These are phyloP conservation scores for Eudyptes chrysolophus DNA, from an alignment of 2,113 vertebrate species.

Conservation along the genomic window DNA sequence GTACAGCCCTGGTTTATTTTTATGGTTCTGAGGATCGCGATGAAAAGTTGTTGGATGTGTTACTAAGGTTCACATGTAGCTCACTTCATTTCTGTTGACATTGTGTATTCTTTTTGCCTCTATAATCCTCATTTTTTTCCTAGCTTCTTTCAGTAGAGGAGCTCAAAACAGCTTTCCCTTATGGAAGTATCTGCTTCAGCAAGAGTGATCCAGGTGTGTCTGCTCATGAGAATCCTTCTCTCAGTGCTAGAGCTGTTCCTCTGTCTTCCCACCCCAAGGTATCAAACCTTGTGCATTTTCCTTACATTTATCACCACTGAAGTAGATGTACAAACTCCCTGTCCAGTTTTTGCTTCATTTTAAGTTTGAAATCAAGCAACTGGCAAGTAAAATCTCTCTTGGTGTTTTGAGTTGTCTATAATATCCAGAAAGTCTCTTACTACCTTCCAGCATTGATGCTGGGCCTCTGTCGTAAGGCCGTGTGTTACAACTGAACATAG, in stretches of 20 bases:
- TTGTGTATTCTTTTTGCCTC: background rate
- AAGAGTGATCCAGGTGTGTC: background rate
- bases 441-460: background rate
- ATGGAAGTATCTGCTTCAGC: background rate
- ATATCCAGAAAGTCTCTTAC: background rate
- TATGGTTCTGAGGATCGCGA: background rate
- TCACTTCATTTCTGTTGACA: background rate
- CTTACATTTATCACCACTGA: background rate
- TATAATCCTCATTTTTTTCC: background rate
- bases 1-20: background rate
- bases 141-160: background rate
- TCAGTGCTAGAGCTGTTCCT: background rate
- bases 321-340: background rate
- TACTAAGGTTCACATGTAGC: background rate
- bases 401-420: background rate
- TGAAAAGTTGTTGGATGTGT: background rate
- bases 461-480: background rate
- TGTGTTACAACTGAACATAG: rapidly evolving
- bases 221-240: background rate
- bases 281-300: background rate
- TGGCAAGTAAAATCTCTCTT: background rate
- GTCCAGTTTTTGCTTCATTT: background rate
- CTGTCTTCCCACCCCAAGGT: background rate
- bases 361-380: background rate
- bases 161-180: background rate